These are phyloP conservation scores for Ophiothrix spiculata DNA, from an alignment of 35 echinoderm and acorn worm species.

Conservation along the genomic window DNA sequence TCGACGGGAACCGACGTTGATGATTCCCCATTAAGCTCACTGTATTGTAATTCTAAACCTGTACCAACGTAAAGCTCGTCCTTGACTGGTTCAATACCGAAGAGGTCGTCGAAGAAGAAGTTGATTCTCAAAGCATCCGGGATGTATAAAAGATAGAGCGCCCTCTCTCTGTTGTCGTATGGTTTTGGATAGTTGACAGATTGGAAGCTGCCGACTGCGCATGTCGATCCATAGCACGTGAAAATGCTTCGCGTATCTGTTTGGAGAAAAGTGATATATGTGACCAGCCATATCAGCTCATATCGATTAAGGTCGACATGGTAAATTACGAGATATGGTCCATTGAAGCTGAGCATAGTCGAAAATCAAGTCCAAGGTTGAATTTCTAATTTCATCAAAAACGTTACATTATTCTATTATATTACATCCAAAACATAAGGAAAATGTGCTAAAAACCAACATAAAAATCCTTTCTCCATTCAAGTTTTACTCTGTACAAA, in stretches of 20 bases:
- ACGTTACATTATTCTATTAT: no score
- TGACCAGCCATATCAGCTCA: not conserved
- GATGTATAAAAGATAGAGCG: constrained; percentile 21
- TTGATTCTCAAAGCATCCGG: constrained; percentile 18
- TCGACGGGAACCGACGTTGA: not conserved
- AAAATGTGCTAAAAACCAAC: no score
- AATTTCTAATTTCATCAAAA: no score
- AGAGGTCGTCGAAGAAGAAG: constrained; percentile 19
- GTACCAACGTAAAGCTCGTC: constrained; percentile 45
- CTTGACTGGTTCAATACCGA: constrained; percentile 22
- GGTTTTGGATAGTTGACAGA: not conserved
- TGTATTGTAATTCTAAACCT: not conserved
- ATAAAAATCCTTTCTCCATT: no score
- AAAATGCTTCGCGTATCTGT: not conserved
- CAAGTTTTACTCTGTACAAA: no score
- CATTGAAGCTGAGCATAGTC: no score
- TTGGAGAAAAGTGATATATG: not conserved
- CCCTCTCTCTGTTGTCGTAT: not conserved
- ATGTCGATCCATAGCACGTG: not conserved
- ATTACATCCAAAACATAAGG: no score
- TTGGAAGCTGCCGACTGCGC: not conserved
- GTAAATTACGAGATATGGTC: no score
- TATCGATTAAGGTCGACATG: not conserved
- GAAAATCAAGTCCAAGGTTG: no score
- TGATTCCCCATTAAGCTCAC: not conserved